Conservation (phyloP, 1,140 invertebrate genomes). For the Popillia japonica region DNA sequence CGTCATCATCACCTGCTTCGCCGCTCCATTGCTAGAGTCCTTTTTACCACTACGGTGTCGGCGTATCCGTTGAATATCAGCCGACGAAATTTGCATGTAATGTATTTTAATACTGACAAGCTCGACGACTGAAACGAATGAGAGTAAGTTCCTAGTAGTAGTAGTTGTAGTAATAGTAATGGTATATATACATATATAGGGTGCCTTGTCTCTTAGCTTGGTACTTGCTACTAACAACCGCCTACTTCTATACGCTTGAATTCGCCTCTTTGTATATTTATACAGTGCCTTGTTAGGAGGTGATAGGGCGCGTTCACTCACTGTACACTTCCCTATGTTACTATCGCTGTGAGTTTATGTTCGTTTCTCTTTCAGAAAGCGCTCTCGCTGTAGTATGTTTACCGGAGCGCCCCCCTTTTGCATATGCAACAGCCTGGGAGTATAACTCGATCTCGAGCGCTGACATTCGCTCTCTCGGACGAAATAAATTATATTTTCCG, state of each 20-base stretch:
- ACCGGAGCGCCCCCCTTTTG: not conserved
- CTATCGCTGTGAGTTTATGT: not conserved
- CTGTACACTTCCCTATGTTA: not conserved
- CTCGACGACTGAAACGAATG: constrained; percentile 13
- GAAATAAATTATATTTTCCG: constrained; percentile 30
- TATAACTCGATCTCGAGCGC: constrained; percentile 7
- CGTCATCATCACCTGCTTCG: constrained; percentile 25
- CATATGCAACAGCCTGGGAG: constrained; percentile 13
- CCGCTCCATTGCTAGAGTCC: constrained; percentile 16
- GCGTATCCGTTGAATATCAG: constrained; percentile 51
- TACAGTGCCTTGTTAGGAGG: constrained; percentile 40
- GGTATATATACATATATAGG: not conserved
- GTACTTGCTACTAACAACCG: not conserved
- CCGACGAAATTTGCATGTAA: constrained; percentile 51
- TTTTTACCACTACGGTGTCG: constrained; percentile 50
- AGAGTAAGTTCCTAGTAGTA: not conserved
- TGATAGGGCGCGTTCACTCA: constrained; percentile 38
- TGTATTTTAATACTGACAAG: constrained; percentile 44
- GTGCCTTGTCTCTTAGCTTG: not conserved
- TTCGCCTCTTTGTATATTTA: constrained; percentile 41
- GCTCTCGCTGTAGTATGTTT: not conserved
- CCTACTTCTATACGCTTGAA: constrained; percentile 22
- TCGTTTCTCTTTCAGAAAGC: not conserved
- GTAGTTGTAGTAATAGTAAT: not conserved
- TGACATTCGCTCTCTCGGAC: constrained; percentile 14